Percentiles rank a stretch among this genome's conserved stretches.
phyloP scores from a whole-genome alignment of 92 coral and sea anemone genomes.

The Phenganax subtilis region DNA sequence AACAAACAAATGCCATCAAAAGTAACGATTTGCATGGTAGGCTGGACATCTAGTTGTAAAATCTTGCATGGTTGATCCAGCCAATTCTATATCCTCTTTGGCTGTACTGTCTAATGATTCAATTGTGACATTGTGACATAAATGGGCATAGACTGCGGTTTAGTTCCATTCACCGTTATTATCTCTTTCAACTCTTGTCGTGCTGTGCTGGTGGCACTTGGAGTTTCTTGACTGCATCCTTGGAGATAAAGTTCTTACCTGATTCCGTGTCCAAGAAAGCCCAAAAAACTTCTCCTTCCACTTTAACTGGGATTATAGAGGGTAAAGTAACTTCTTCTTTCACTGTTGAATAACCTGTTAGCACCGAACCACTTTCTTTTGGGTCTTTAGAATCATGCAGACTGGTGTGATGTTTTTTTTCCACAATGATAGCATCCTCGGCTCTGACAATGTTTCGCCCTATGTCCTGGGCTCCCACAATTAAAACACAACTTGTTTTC shows the following conservation, averaged over 20 bases:
- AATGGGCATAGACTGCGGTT: slow-evolving; percentile 51
- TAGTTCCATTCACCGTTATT: slow-evolving; percentile 44
- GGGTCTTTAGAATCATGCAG: slow-evolving; percentile 3
- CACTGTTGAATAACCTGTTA: not conserved
- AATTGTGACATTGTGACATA: slow-evolving; percentile 13
- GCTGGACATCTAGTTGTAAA: slow-evolving; percentile 18
- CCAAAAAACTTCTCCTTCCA: slow-evolving; percentile 14
- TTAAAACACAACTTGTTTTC: slow-evolving; percentile 19
- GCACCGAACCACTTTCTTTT: not conserved
- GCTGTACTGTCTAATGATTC: slow-evolving; percentile 41
- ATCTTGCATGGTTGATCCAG: slow-evolving; percentile 34
- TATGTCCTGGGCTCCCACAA: slow-evolving; percentile 25
- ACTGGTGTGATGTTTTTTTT: slow-evolving; percentile 19
- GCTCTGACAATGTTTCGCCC: slow-evolving; percentile 10
- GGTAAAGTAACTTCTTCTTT: slow-evolving; percentile 9
- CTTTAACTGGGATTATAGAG: slow-evolving; percentile 24
- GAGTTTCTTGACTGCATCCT: slow-evolving; percentile 33
- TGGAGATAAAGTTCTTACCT: slow-evolving; percentile 36
- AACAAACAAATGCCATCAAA: too few species aligned
- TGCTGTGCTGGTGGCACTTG: slow-evolving; percentile 20
- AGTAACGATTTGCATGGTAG: too few species aligned
- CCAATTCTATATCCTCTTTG: slow-evolving; percentile 28
- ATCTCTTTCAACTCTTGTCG: slow-evolving; percentile 41
- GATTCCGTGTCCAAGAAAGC: slow-evolving; percentile 39
- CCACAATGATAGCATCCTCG: slow-evolving; percentile 16